Evolutionary conservation across 2,888 invertebrate genomes (phyloP), one percentile per base, ranked within the genome.

Genomic region (Amblyteles armatorius): DNA sequence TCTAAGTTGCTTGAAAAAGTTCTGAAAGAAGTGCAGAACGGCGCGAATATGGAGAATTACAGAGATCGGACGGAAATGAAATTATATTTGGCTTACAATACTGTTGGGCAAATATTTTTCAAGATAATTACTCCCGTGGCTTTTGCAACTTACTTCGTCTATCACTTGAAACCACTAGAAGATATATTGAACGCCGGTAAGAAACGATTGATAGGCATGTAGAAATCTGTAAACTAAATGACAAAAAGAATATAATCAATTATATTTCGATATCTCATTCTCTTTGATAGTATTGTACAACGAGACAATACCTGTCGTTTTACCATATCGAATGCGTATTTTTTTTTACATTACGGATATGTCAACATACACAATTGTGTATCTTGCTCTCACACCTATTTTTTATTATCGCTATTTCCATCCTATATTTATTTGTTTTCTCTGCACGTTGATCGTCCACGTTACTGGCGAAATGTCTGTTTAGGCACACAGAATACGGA

Each of bases 381-480:
- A 86, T 77, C 19, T 82, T 19, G 69, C 44, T 40, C 78, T 85
- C 33, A 63, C 73, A 16, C 69, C 80, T 6, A 71, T 79, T 50
- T 48, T 69, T 29, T 86, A 80, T 48, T 29, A 69, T 33, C 52
- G 69, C 29, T 36, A 74, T 13, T 84, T 73, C 60, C 83, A 83
- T 65, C 22, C 65, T 3, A 40, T 71, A 16, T 48, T 85, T 26
- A 68, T 85, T 22, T 52, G 67, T 60, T 76, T 85, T 50, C 68
- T 81, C 16, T 44, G 81, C n/a, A 76, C 80, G 13, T 63, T 83
- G 44, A 71, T 87, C 5, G 69, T 77, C 13, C 78, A 85, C 40
- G 68, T 84, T 52, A 69, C 79, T n/a, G 83, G 76, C n/a, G 76
- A 84, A 57, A 29, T 85, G 29, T 71, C 83, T 16, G 72, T 85